These are phyloP conservation scores for Acanthoscelides obtectus DNA, from an alignment of 2,888 invertebrate genomes.

Conservation along the genomic window DNA sequence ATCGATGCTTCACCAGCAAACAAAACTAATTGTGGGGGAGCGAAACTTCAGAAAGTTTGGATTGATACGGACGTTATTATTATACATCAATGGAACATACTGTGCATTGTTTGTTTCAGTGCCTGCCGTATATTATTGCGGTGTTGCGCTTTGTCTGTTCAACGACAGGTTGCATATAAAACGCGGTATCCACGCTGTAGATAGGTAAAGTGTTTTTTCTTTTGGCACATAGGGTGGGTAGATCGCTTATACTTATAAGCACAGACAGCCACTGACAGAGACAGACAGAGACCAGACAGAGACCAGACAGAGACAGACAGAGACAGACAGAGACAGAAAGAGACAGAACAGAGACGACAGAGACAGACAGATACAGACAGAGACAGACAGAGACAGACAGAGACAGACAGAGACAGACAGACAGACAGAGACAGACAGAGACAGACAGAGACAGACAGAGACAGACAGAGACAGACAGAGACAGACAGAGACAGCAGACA, in stretches of 20 bases:
- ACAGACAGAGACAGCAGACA: not conserved
- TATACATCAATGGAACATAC: not conserved
- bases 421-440: not conserved
- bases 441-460: not conserved
- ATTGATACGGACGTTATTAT: not conserved
- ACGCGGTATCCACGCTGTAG: too few species aligned
- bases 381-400: conserved; percentile 1
- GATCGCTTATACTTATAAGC: too few species aligned
- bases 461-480: not conserved
- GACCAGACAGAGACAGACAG: conserved; percentile 1
- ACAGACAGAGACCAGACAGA: conserved; percentile 1
- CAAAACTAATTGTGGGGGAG: not conserved
- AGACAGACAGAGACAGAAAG: not conserved
- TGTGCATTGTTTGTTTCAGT: not conserved
- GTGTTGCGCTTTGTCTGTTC: not conserved
- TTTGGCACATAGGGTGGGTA: too few species aligned
- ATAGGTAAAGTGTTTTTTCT: too few species aligned
- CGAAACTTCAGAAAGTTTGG: not conserved
- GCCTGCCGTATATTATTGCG: not conserved
- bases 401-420: not conserved
- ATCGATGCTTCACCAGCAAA: not conserved
- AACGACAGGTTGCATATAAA: not conserved
- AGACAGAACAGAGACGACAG: not conserved
- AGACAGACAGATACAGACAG: not conserved
- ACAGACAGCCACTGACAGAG: not conserved